A percentile compares a stretch with the other conserved stretches of the same genome.
Evolutionary conservation across 2,797 vertebrate genomes (phyloP).

Genomic region (Gobionotothen gibberifrons): DNA sequence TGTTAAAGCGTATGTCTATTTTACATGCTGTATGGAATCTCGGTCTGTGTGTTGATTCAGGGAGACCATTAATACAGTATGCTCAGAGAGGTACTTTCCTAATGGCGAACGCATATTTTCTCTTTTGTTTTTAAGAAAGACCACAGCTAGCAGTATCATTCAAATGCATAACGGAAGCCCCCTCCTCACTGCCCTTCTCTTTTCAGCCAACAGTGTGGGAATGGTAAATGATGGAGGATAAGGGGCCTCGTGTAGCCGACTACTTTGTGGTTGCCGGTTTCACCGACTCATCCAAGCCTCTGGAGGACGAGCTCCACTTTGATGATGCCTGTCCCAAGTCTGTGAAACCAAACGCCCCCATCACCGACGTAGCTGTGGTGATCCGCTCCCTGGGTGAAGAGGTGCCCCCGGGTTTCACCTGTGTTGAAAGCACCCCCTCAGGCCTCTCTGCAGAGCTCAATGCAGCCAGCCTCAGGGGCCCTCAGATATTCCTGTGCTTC

Average conservation of each 20-base stretch:
- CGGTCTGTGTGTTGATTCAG: not conserved
- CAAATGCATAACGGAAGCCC: conserved; percentile 41
- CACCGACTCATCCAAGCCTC: conserved; percentile 92
- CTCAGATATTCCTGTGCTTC: conserved; percentile 96
- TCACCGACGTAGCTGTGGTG: conserved; percentile 95
- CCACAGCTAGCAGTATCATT: conserved; percentile 27
- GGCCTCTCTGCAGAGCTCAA: conserved; percentile 97
- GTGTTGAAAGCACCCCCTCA: conserved; percentile 93
- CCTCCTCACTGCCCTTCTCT: conserved; percentile 8
- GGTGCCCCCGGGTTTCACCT: conserved; percentile 92
- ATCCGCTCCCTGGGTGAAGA: conserved; percentile 96
- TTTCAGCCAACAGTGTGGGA: conserved; percentile 81
- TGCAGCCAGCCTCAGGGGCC: conserved; percentile 94
- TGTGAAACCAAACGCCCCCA: conserved; percentile 91
- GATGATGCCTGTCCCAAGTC: conserved; percentile 92
- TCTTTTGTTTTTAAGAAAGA: conserved; percentile 26
- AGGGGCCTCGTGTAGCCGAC: conserved; percentile 97
- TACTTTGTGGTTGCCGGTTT: conserved; percentile 99
- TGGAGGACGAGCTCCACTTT: conserved; percentile 95
- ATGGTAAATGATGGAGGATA: conserved; percentile 99
- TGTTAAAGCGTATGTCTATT: conserved; percentile 29
- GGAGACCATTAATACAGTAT: conserved; percentile 2
- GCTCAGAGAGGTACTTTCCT: conserved; percentile 4
- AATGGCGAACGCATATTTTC: not conserved
- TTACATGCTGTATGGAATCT: conserved; percentile 28